Base-by-base conservation (phyloP, 1,140 invertebrate genomes). In the Cotesia glomerata region DNA sequence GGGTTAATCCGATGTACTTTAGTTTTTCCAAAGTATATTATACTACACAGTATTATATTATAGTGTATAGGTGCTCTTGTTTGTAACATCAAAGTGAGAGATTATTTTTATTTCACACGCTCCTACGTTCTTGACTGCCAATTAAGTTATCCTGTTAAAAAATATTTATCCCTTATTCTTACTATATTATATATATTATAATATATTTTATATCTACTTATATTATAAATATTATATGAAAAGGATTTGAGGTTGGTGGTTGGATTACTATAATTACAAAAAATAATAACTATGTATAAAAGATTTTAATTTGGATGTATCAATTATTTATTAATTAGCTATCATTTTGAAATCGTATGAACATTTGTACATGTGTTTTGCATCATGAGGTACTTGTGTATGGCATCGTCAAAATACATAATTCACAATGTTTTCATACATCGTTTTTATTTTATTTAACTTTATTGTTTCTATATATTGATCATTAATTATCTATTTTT, bases 281-380 rank as follows among this genome's bases (percentile, higher is more conserved):
- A 2, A 34, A 35, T 26, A 64, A 67, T 11, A 54, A 61, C 26
- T 16, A 26, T 26, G 1, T 3, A 26, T 26, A 26, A 35, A 16
- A 51, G 4, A 51, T 64, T 68, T 39, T 35, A 65, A 32, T 75
- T 74, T 66, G 78, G 80, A 80, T 82, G 39, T 45, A 83, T 81
- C 79, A 63, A 80, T 72, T 66, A 66, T 83, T 83, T 82, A 82
- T 82, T 83, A 81, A 83, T 85, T 84, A 83, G 78, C 81, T 84
- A 84, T 82, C 82, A 82, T 84, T 83, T 72, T 85, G 84, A 83
- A 82, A 85, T 84, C 81, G 80, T 84, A 85, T 85, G 83, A 84
- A 85, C 84, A 85, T 85, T 85, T 85, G 84, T 85, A 85, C 84
- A 85, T 85, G 80, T 83, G 78, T 83, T 85, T 85, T 84, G 81